Evolutionary conservation across 2,888 invertebrate species (phyloP), one percentile per base, ranked within the genome.

Genomic region (Leptinotarsa juncta): DNA sequence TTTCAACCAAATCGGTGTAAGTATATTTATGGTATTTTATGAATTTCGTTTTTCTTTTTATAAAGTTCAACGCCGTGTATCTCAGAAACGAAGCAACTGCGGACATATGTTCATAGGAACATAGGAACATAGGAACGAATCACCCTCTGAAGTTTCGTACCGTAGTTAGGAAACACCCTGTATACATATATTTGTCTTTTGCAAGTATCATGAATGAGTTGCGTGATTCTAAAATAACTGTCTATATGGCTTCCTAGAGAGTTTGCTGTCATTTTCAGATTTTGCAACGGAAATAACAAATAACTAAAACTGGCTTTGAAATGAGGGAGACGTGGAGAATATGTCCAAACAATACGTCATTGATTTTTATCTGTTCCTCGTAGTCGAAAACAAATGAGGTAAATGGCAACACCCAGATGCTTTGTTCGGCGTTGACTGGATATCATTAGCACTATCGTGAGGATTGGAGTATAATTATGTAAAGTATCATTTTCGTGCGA

Each of bases 311-410:
- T 23, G 20, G 15, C 57, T 57, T 23, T 23, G 57, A 23, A 57
- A 57, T 57, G 57, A 20, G 23, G 10, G 15, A 57, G 20, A 57
- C 15, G 4, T 23, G 26, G 23, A 57, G 57, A 23, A 57, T 23
- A 23, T 42, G 42, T 23, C 57, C 23, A 14, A 57, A 57, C 23
- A 57, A 57, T 23, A 57, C 57, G 57, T 57, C 57, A 14, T 57
- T 20, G 23, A 23, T 57, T 57, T 57, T 23, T 57, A 57, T 57
- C 20, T 57, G 57, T 57, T 23, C 23, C 57, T 23, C 23, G 57
- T 57, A 14, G 57, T 57, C 57, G 57, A 57, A 57, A 57, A 57
- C 57, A 57, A 57, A 15, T 51, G 51, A 51, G 51, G 57, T 57
- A 57, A 20, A 14, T 23, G 57, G 20, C 57, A 23, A 57, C 57